Evolutionary conservation across 2,888 invertebrate genomes (phyloP).

Genomic region (Rhabditoides inermis): DNA sequence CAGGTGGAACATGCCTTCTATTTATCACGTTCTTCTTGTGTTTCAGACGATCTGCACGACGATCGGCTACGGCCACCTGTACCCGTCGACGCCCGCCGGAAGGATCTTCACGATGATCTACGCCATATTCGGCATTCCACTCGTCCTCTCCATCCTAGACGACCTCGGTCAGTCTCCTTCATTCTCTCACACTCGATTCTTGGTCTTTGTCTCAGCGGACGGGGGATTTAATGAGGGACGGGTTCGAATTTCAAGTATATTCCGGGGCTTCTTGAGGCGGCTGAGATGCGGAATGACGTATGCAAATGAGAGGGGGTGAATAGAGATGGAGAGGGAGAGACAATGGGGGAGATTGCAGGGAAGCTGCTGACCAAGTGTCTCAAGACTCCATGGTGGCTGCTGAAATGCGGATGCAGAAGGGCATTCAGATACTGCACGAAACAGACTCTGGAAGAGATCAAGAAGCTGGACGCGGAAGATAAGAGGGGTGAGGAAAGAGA

Average conservation of each 20-base stretch:
- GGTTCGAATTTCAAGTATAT: too few relatives aligned
- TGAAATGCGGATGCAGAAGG: slow-evolving; percentile 44
- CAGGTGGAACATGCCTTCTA: slow-evolving; percentile 21
- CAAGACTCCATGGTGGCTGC: slow-evolving; percentile 45
- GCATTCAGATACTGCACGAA: slow-evolving; percentile 48
- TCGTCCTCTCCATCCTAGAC: slow-evolving; percentile 83
- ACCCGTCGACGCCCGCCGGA: slow-evolving; percentile 76
- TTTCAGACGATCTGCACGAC: slow-evolving; percentile 48
- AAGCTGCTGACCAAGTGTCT: slow-evolving; percentile 40
- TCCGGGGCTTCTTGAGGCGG: too few relatives aligned
- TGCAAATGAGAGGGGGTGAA: too few relatives aligned
- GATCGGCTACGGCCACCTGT: slow-evolving; percentile 69
- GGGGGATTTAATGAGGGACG: too few relatives aligned
- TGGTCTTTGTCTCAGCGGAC: too few relatives aligned
- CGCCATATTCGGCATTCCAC: slow-evolving; percentile 85
- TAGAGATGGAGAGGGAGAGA: too few relatives aligned
- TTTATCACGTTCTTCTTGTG: neutral
- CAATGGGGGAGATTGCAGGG: too few relatives aligned
- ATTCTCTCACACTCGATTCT: neutral
- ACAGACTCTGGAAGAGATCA: slow-evolving; percentile 42
- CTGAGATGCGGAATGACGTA: too few relatives aligned
- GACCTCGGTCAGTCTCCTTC: slow-evolving; percentile 54
- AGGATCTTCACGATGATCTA: slow-evolving; percentile 80
- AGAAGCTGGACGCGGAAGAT: slow-evolving; percentile 40
- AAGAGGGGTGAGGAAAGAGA: slow-evolving; percentile 19